These are phyloP conservation scores for Halichondria panicea DNA, from an alignment of 37 sponge, comb jelly and placozoan genomes.

Conservation along the genomic window DNA sequence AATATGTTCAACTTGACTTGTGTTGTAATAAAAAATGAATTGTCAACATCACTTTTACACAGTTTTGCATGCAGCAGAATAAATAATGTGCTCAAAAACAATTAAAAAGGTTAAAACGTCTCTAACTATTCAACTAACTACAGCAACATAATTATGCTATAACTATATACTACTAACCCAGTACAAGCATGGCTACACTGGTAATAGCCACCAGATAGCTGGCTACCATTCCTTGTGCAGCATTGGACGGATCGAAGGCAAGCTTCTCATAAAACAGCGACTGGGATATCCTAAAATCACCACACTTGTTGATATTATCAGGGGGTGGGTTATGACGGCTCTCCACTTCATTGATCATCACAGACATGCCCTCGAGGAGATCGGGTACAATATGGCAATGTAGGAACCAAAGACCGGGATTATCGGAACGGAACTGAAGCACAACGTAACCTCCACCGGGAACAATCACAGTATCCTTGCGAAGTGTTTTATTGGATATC, in stretches of 20 bases:
- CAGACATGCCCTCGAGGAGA: slow-evolving; percentile 81
- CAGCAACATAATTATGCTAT: too few relatives aligned
- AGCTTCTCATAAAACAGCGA: slow-evolving; percentile 1
- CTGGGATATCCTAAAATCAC: slow-evolving; percentile 21
- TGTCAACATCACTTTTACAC: too few relatives aligned
- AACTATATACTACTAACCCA: too few relatives aligned
- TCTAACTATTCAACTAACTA: too few relatives aligned
- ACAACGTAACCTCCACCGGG: slow-evolving; percentile 87
- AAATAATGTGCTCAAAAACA: too few relatives aligned
- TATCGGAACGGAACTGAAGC: slow-evolving; percentile 69
- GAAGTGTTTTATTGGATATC: slow-evolving; percentile 16
- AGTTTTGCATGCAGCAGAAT: too few relatives aligned
- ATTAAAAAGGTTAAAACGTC: too few relatives aligned
- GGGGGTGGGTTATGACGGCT: slow-evolving; percentile 28
- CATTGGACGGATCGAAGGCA: slow-evolving; percentile 22
- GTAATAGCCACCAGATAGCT: too few relatives aligned
- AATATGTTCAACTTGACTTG: too few relatives aligned
- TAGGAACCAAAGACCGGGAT: slow-evolving; percentile 92
- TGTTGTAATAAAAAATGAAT: too few relatives aligned
- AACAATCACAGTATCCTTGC: slow-evolving; percentile 84
- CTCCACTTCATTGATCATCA: slow-evolving; percentile 58
- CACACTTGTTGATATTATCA: slow-evolving; percentile 22
- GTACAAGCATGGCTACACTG: too few relatives aligned
- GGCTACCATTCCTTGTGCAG: too few relatives aligned
- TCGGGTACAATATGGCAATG: slow-evolving; percentile 90